phyloP scores from a whole-genome alignment of 2,797 vertebrate species.

The Acipenser oxyrinchus region DNA sequence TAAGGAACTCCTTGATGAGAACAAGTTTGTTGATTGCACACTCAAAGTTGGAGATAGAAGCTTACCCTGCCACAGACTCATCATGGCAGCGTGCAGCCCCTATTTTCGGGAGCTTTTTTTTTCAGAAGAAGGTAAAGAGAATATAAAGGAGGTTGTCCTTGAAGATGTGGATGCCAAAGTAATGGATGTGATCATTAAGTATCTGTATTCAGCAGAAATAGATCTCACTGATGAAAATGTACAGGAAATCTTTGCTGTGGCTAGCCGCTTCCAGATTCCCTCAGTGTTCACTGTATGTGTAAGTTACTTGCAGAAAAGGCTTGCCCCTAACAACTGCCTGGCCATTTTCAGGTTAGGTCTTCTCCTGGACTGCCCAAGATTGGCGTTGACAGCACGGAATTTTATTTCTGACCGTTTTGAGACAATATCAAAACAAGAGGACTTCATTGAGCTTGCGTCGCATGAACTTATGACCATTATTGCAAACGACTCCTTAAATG shows the following conservation, averaged over 20 bases:
- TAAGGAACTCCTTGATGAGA: slow-evolving; percentile 92
- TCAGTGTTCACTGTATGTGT: slow-evolving; percentile 94
- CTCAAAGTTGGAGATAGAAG: slow-evolving; percentile 85
- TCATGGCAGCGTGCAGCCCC: slow-evolving; percentile 91
- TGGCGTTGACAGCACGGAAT: slow-evolving; percentile 82
- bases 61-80: slow-evolving; percentile 88
- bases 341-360: slow-evolving; percentile 85
- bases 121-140: slow-evolving; percentile 70
- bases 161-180: slow-evolving; percentile 78
- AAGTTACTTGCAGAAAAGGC: slow-evolving; percentile 86
- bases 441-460: slow-evolving; percentile 79
- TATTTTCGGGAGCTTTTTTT: slow-evolving; percentile 94
- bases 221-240: slow-evolving; percentile 91
- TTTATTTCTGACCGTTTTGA: slow-evolving; percentile 85
- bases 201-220: slow-evolving; percentile 93
- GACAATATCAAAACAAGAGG: slow-evolving; percentile 71
- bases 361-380: slow-evolving; percentile 77
- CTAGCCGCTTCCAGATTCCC: slow-evolving; percentile 92
- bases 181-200: slow-evolving; percentile 82
- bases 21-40: slow-evolving; percentile 88
- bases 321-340: slow-evolving; percentile 78
- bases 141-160: slow-evolving; percentile 71
- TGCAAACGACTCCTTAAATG: slow-evolving; percentile 78
- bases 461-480: slow-evolving; percentile 87
- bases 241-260: slow-evolving; percentile 82